Conservation (phyloP, 2,113 vertebrate genomes). For the Scartelaos histophorus region DNA sequence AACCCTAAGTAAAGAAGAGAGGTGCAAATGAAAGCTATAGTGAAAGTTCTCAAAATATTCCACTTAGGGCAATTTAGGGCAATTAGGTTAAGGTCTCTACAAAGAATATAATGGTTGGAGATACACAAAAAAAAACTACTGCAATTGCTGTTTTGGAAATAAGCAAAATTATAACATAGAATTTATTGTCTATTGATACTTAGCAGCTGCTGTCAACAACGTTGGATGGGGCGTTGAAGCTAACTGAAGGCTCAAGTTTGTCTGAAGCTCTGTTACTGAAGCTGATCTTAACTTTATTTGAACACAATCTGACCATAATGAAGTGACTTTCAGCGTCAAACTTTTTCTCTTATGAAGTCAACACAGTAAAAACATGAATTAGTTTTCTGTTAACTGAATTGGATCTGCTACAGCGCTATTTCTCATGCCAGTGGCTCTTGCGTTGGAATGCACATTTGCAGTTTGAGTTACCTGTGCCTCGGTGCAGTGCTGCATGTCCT, state of each 20-base stretch:
- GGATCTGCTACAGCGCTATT: background rate
- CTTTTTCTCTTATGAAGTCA: too few species aligned
- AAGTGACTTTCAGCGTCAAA: too few species aligned
- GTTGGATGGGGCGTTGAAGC: too few species aligned
- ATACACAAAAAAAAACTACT: background rate
- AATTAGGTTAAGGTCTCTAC: background rate
- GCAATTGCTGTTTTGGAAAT: background rate
- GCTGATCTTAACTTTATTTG: too few species aligned
- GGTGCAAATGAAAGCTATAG: background rate
- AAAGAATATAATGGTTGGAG: background rate
- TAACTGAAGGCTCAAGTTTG: too few species aligned
- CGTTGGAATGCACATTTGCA: background rate
- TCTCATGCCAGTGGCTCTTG: background rate
- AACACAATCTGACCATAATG: too few species aligned
- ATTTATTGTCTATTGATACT: too few species aligned
- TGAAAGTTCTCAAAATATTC: background rate
- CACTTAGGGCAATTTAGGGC: too few species aligned
- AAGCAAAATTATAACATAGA: too few species aligned
- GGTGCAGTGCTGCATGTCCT: slow-evolving; percentile 95
- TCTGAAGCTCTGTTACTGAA: too few species aligned
- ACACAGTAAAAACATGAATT: too few species aligned
- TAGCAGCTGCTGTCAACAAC: too few species aligned
- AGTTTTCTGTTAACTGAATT: background rate
- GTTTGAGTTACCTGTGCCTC: slow-evolving; percentile 81
- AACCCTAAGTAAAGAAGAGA: background rate